Conservation (phyloP, 30 jellyfish, hydroid and myxozoan species). For the Hydra vulgaris region DNA sequence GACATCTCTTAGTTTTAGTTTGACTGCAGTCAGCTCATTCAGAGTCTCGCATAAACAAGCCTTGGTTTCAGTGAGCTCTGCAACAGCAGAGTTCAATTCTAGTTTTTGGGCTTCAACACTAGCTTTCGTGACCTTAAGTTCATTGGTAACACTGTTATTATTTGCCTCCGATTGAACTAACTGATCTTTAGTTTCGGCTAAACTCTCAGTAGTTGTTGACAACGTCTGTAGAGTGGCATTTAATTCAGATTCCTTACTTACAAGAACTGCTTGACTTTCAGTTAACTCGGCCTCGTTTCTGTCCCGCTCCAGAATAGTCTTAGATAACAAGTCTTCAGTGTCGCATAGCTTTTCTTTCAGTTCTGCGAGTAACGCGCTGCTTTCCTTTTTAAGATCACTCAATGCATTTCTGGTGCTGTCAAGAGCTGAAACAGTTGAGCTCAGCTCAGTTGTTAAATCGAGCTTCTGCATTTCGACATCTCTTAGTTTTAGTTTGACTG, state of each 20-base stretch:
- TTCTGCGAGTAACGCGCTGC: background rate
- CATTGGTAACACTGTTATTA: background rate
- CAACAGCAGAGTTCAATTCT: background rate
- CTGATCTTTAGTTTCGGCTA: background rate
- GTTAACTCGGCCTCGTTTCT: background rate
- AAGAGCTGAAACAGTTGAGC: background rate
- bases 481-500: background rate
- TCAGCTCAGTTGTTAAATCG: background rate
- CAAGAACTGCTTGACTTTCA: background rate
- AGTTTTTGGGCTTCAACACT: background rate
- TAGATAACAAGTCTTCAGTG: background rate
- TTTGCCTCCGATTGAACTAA: background rate
- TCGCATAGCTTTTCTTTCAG: background rate
- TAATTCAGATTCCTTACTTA: background rate
- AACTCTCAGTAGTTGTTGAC: background rate
- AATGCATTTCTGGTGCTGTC: background rate
- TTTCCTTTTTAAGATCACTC: background rate
- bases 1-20: background rate
- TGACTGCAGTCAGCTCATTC: background rate
- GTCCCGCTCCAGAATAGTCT: background rate
- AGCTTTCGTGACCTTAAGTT: background rate
- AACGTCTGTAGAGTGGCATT: background rate
- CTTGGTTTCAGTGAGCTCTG: background rate
- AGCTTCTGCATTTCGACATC: background rate
- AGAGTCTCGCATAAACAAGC: background rate